Conservation (phyloP, 2,113 vertebrate genomes). For the Osmerus eperlanus region DNA sequence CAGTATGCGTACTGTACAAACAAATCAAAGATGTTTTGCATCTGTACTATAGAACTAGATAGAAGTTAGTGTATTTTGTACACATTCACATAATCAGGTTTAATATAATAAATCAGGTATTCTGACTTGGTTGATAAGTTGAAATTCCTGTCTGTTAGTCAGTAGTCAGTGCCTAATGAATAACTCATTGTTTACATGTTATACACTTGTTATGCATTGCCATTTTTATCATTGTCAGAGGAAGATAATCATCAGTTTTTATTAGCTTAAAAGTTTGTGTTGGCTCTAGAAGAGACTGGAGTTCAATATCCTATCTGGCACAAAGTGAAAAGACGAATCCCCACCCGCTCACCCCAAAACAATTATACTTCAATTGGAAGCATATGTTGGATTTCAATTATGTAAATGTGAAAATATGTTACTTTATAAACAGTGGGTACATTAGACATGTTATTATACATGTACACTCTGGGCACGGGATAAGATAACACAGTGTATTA, state of each 20-base stretch:
- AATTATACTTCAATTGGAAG: conserved; percentile 46
- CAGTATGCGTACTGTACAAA: neutral
- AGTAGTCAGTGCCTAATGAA: no score
- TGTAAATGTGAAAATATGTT: conserved; percentile 60
- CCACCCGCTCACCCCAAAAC: conserved; percentile 38
- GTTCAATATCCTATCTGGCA: conserved; percentile 40
- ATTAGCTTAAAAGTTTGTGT: conserved; percentile 1
- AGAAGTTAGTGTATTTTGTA: no score
- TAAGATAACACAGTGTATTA: conserved; percentile 64
- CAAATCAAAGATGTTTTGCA: no score
- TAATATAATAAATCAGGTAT: neutral
- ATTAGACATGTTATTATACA: conserved; percentile 65
- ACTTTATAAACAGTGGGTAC: conserved; percentile 68
- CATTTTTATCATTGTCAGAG: conserved; percentile 14
- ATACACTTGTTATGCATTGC: neutral
- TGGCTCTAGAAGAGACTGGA: conserved; percentile 33
- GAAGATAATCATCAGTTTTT: conserved; percentile 13
- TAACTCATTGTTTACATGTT: neutral
- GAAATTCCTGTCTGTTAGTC: neutral
- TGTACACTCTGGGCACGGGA: conserved; percentile 59
- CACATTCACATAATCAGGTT: no score
- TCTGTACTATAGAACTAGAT: no score
- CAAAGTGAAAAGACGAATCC: conserved; percentile 38
- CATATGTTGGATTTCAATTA: conserved; percentile 41
- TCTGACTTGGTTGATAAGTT: neutral